Evolutionary conservation across 2,113 vertebrate species (phyloP), one percentile per base, ranked within the genome.

Genomic region (Turnix velox): DNA sequence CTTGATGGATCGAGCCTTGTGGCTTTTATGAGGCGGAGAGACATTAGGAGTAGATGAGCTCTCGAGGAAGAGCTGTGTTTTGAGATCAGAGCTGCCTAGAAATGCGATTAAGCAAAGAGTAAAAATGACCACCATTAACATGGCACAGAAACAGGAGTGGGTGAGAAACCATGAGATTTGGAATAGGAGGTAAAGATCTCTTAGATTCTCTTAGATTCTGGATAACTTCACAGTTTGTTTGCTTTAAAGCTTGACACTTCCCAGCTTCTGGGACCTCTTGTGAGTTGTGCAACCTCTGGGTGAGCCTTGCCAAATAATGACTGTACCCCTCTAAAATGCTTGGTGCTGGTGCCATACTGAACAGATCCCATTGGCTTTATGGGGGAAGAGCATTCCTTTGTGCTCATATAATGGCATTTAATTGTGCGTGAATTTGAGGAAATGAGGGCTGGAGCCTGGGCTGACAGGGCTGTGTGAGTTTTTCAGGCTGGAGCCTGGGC

Each of bases 251-350:
- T 69, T 69, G 7, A n/a, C 63, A 42, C 42, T 35, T 75, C 30
- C 12, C 48, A 33, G 37, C 45, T 85, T 43, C 40, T 87, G n/a
- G n/a, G n/a, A n/a, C n/a, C n/a, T n/a, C n/a, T n/a, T n/a, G n/a
- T n/a, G n/a, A 89, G 45, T 92, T 94, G 91, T 86, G 75, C 88
- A 88, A 49, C 59, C 84, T 91, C 40, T 78, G 71, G 83, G 89
- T 86, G 42, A 83, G 61, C 28, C 78, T 81, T 92, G 87, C 78
- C 9, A 6, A 52, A 73, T 72, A 74, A 55, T 91, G 94, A 63
- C 68, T 43, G 39, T 92, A 88, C 74, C 79, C 49, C 55, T 80
- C 61, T 81, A 67, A 96, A 97, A 95, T 87, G 79, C 57, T 58
- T 66, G 72, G 25, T 82, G 65, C 39, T 87, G 79, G 10, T 30